These are phyloP conservation scores for Oegoconia quadripuncta DNA, from an alignment of 2,888 invertebrate species.

Conservation along the genomic window DNA sequence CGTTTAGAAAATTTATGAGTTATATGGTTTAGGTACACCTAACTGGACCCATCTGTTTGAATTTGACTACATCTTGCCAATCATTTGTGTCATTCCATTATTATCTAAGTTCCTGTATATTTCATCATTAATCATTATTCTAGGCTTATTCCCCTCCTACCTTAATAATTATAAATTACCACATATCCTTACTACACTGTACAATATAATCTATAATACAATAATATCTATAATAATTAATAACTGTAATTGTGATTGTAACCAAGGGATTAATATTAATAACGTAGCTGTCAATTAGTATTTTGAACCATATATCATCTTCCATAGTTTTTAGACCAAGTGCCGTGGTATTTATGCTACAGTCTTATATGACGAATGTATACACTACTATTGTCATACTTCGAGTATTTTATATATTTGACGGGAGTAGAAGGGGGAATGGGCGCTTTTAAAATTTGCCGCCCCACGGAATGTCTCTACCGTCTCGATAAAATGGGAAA, in stretches of 20 bases:
- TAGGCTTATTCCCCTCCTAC: not conserved
- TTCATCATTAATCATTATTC: not conserved
- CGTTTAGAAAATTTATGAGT: not conserved
- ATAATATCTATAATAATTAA: no score
- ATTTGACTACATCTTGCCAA: slow-evolving; percentile 41
- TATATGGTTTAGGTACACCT: slow-evolving; percentile 8
- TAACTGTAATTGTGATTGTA: no score
- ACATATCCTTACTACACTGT: slow-evolving; percentile 25
- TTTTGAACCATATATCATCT: slow-evolving; percentile 28
- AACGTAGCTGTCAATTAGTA: no score
- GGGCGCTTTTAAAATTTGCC: no score
- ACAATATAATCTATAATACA: slow-evolving; percentile 14
- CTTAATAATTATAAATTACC: slow-evolving; percentile 11
- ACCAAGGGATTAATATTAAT: no score
- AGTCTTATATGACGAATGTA: no score
- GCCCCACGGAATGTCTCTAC: no score
- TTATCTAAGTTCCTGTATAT: slow-evolving; percentile 3
- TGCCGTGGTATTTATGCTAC: slow-evolving; percentile 21
- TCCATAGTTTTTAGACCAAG: slow-evolving; percentile 32
- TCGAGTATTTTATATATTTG: no score
- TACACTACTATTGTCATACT: no score
- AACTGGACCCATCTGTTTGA: slow-evolving; percentile 22
- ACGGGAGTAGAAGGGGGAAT: no score
- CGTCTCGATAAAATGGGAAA: no score
- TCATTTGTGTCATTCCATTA: slow-evolving; percentile 12